These are phyloP conservation scores for Hemithea aestivaria DNA, from an alignment of 2,888 invertebrate species.

Conservation along the genomic window DNA sequence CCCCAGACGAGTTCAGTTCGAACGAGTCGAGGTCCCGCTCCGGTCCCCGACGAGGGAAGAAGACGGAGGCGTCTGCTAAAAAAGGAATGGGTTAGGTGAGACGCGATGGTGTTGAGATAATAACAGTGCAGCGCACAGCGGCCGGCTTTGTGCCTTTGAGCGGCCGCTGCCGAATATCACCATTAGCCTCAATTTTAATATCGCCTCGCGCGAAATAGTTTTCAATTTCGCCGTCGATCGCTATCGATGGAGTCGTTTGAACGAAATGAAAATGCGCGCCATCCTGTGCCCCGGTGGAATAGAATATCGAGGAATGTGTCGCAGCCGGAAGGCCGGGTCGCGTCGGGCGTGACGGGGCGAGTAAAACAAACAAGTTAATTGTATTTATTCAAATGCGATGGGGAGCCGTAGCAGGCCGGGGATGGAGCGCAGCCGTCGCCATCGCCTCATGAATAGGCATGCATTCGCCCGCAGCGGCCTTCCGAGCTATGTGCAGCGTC, in stretches of 20 bases:
- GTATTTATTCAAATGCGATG: slow-evolving; percentile 76
- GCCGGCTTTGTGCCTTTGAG: slow-evolving; percentile 56
- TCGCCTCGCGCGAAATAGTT: slow-evolving; percentile 50
- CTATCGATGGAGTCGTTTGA: slow-evolving; percentile 26
- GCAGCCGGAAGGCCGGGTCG: slow-evolving; percentile 50
- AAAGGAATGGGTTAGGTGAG: slow-evolving; percentile 72
- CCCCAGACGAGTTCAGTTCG: slow-evolving; percentile 64
- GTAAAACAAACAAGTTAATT: slow-evolving; percentile 79
- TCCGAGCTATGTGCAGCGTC: slow-evolving; percentile 62
- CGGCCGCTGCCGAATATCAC: slow-evolving; percentile 67
- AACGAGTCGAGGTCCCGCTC: slow-evolving; percentile 60
- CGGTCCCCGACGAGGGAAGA: slow-evolving; percentile 45
- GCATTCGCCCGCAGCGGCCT: slow-evolving; percentile 40
- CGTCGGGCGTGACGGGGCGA: slow-evolving; percentile 54
- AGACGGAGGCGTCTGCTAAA: slow-evolving; percentile 67
- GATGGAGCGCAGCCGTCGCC: slow-evolving; percentile 63
- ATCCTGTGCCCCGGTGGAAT: slow-evolving; percentile 10
- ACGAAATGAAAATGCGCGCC: slow-evolving; percentile 18
- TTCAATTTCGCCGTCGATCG: slow-evolving; percentile 43
- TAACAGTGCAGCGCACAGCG: slow-evolving; percentile 67
- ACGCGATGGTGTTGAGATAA: slow-evolving; percentile 78
- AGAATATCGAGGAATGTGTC: slow-evolving; percentile 41
- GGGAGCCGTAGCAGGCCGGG: slow-evolving; percentile 35
- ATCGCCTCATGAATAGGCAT: slow-evolving; percentile 68
- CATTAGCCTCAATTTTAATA: slow-evolving; percentile 69